Percentiles rank a stretch among this genome's conserved stretches.
Conservation (phyloP, 2,888 invertebrate genomes). For the Macropis europaea region DNA sequence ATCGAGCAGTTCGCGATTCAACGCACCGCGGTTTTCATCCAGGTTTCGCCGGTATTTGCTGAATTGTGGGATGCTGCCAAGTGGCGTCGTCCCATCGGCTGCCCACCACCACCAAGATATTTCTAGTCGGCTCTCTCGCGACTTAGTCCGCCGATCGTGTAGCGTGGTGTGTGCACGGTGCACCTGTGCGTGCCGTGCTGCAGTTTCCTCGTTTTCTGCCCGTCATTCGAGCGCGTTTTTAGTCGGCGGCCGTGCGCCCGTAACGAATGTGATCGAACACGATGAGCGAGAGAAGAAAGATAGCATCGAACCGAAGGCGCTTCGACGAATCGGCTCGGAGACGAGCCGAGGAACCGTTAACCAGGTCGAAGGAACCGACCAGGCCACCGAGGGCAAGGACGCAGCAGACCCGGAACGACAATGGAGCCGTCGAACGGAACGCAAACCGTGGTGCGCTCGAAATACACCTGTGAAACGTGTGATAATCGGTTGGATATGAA, state of each 20-base stretch:
- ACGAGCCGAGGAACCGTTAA: slow-evolving; percentile 48
- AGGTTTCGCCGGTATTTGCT: slow-evolving; percentile 40
- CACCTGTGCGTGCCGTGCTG: slow-evolving; percentile 33
- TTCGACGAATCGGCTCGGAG: slow-evolving; percentile 61
- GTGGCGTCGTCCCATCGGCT: slow-evolving; percentile 36
- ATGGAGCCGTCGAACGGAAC: slow-evolving; percentile 54
- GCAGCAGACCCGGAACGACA: slow-evolving; percentile 49
- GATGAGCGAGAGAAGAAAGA: slow-evolving; percentile 68
- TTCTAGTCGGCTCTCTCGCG: slow-evolving; percentile 59
- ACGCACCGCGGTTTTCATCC: slow-evolving; percentile 26
- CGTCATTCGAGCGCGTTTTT: too few species aligned
- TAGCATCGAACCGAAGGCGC: slow-evolving; percentile 54
- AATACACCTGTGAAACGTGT: neutral
- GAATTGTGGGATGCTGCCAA: slow-evolving; percentile 65
- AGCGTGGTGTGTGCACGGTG: slow-evolving; percentile 45
- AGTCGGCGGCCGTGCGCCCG: neutral
- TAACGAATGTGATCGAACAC: slow-evolving; percentile 45
- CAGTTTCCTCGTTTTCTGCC: neutral
- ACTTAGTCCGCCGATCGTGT: slow-evolving; percentile 58
- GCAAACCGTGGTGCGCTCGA: slow-evolving; percentile 47
- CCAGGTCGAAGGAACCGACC: slow-evolving; percentile 55
- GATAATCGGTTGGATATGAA: neutral
- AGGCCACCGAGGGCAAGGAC: slow-evolving; percentile 58
- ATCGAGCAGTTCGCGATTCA: slow-evolving; percentile 14
- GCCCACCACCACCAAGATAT: slow-evolving; percentile 56